Percentiles rank a stretch among this genome's conserved stretches.
phyloP scores from a whole-genome alignment of 2,797 vertebrate genomes.

The Lacerta agilis region DNA sequence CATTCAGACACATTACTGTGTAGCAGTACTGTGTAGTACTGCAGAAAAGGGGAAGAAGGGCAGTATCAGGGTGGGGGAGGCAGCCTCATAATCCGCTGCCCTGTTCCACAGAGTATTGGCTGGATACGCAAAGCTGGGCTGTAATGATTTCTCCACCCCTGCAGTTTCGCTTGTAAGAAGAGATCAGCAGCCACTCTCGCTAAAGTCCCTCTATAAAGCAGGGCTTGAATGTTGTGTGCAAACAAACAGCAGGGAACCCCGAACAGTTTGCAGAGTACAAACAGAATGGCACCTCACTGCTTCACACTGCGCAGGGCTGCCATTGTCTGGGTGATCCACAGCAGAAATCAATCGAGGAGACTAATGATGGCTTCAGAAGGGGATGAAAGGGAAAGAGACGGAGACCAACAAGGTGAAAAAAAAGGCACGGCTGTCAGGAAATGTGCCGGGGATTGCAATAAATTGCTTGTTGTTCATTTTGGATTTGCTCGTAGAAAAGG shows the following conservation, averaged over 20 bases:
- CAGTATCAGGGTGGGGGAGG: neutral
- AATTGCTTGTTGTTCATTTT: neutral
- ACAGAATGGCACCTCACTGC: conserved; percentile 49
- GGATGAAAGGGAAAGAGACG: conserved; percentile 33
- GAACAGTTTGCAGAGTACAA: conserved; percentile 41
- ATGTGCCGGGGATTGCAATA: neutral
- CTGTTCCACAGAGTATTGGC: conserved; percentile 38
- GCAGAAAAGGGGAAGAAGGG: neutral
- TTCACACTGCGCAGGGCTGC: conserved; percentile 32
- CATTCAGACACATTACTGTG: neutral
- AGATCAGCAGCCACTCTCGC: conserved; percentile 38
- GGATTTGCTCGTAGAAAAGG: neutral
- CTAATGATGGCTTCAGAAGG: conserved; percentile 49
- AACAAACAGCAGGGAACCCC: conserved; percentile 56
- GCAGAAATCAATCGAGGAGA: conserved; percentile 60
- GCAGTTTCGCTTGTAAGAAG: conserved; percentile 38
- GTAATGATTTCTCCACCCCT: conserved; percentile 32
- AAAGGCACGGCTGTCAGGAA: conserved; percentile 10
- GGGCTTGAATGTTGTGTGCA: conserved; percentile 42
- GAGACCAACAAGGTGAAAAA: conserved; percentile 43
- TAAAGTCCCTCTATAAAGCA: neutral
- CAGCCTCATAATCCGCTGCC: conserved; percentile 24
- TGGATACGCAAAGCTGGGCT: conserved; percentile 28
- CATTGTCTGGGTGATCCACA: conserved; percentile 49
- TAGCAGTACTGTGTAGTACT: conserved; percentile 16